Conservation (phyloP, 2,888 invertebrate genomes). For the Uropetala carovei region DNA sequence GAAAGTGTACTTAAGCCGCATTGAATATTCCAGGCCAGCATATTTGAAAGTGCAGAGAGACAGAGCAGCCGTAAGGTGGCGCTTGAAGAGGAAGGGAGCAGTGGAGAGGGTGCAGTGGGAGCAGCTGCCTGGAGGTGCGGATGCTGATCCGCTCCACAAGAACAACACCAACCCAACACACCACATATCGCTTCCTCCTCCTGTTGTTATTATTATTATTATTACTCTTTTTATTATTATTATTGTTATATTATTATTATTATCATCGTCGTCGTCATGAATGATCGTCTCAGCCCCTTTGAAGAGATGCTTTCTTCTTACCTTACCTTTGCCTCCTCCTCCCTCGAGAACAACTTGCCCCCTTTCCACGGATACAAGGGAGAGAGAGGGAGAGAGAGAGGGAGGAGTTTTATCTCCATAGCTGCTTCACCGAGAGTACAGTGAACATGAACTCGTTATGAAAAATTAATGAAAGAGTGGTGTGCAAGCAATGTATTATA, state of each 20-base stretch:
- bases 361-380: constrained; percentile 20
- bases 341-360: neutral
- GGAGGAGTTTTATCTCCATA: constrained; percentile 52
- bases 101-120: neutral
- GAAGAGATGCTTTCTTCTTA: constrained; percentile 45
- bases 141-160: constrained; percentile 48
- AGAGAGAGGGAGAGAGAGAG: constrained; percentile 33
- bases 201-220: neutral
- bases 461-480: constrained; percentile 40
- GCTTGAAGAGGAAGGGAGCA: constrained; percentile 55
- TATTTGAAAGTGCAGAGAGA: constrained; percentile 68
- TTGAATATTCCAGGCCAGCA: constrained; percentile 66
- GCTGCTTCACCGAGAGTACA: constrained; percentile 48
- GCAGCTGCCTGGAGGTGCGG: constrained; percentile 60
- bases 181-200: constrained; percentile 61
- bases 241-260: too few species aligned
- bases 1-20: too few species aligned
- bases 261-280: too few species aligned
- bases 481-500: constrained; percentile 41
- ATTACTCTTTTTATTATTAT: neutral
- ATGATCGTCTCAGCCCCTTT: neutral
- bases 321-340: too few species aligned
- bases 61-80: constrained; percentile 67
- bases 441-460: constrained; percentile 48
- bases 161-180: too few species aligned